These are phyloP conservation scores for Nowickia ferox DNA, from an alignment of 2,888 invertebrate species.

Conservation along the genomic window DNA sequence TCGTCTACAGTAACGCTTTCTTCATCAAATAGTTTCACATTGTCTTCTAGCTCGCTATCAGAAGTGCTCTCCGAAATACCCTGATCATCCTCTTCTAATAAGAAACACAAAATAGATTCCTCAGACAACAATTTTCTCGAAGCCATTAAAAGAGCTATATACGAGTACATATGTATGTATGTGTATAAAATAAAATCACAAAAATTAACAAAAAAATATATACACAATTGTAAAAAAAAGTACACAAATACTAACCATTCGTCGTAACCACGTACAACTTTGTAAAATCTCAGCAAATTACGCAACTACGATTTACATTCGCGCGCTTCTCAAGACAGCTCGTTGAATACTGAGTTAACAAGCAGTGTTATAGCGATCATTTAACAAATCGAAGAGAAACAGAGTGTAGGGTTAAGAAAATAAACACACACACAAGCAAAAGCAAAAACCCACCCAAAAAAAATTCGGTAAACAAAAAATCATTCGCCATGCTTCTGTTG, in stretches of 20 bases:
- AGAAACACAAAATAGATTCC: neutral
- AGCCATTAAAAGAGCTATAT: conserved; percentile 19
- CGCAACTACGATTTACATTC: neutral
- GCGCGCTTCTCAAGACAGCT: neutral
- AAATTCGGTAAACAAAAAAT: too few species aligned
- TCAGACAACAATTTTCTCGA: conserved; percentile 3
- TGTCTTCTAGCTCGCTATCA: conserved; percentile 12
- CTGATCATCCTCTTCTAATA: conserved; percentile 24
- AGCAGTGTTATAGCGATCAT: neutral
- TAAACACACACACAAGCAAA: too few species aligned
- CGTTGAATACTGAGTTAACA: conserved; percentile 15
- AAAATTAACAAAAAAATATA: neutral
- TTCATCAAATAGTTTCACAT: conserved; percentile 9
- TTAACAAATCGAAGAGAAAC: too few species aligned
- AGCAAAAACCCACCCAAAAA: too few species aligned
- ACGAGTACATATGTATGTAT: too few species aligned
- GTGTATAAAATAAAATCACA: conserved; percentile 5
- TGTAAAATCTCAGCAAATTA: too few species aligned
- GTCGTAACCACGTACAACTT: conserved; percentile 25
- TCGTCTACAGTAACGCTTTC: conserved; percentile 10
- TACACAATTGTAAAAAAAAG: neutral
- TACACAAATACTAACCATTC: conserved; percentile 26
- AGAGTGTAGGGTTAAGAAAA: too few species aligned
- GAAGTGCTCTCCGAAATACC: neutral
- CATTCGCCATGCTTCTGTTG: too few species aligned